A percentile compares a stretch with the other conserved stretches of the same genome.
phyloP scores from a whole-genome alignment of 2,797 vertebrate genomes.

The Buceros bicornis region DNA sequence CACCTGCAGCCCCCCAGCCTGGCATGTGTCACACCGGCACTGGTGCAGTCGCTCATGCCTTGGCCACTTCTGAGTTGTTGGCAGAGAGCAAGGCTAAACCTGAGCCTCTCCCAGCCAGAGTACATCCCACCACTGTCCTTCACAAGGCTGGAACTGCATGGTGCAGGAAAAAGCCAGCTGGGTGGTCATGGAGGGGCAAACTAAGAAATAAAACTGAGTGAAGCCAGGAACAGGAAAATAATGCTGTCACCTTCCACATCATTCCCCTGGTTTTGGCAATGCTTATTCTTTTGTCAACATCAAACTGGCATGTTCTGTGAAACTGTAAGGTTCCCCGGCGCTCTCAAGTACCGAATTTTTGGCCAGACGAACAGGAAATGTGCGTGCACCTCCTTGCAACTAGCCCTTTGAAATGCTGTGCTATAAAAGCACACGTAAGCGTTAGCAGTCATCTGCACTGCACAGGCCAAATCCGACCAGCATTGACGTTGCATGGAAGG shows the following conservation, averaged over 20 bases:
- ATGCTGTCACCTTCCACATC: neutral
- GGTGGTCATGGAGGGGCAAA: fast-evolving
- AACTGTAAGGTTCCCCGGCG: neutral
- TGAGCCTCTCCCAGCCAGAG: neutral
- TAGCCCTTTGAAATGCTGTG: slow-evolving; percentile 50
- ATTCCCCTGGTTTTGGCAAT: neutral
- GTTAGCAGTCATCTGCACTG: neutral
- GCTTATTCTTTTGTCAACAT: neutral
- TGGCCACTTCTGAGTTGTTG: neutral
- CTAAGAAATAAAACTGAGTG: neutral
- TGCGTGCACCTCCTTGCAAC: slow-evolving; percentile 30
- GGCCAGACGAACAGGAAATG: slow-evolving; percentile 62
- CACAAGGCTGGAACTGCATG: fast-evolving
- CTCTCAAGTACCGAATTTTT: slow-evolving; percentile 27
- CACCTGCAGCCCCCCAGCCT: neutral
- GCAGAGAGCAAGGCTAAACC: neutral
- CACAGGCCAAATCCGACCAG: neutral
- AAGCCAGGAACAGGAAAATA: neutral
- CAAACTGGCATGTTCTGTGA: neutral
- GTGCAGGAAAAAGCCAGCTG: neutral
- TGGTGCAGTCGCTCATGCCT: neutral
- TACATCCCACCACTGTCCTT: neutral
- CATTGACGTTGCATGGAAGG: neutral
- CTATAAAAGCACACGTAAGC: neutral
- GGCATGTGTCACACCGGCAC: neutral